These are phyloP conservation scores for Loripinus fragilis DNA, from an alignment of 2,888 invertebrate species.

Conservation along the genomic window DNA sequence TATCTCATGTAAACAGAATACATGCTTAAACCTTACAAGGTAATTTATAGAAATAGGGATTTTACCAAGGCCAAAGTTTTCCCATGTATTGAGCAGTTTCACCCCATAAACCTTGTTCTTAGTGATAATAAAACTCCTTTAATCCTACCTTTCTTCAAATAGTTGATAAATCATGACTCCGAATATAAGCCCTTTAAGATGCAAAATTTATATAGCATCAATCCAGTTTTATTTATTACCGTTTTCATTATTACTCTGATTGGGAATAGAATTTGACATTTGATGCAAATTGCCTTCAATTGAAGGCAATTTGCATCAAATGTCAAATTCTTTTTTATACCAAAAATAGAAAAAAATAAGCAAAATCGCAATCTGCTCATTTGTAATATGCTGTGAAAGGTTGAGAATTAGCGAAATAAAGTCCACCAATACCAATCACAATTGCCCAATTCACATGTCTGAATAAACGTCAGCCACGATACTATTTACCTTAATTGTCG, in stretches of 20 bases:
- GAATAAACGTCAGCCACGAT: background rate
- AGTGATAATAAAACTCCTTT: slow-evolving; percentile 10
- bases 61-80: slow-evolving; percentile 16
- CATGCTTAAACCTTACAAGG: slow-evolving; percentile 6
- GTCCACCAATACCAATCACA: background rate
- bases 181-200: no score
- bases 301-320: no score
- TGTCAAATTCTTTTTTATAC: no score
- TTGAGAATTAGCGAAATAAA: slow-evolving; percentile 5
- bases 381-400: no score
- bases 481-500: background rate
- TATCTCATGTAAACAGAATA: slow-evolving; percentile 11
- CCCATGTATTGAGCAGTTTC: slow-evolving; percentile 3
- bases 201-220: no score
- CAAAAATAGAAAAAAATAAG: no score
- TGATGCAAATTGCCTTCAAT: no score
- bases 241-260: no score
- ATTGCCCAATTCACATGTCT: slow-evolving; percentile 10
- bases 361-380: no score
- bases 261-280: no score
- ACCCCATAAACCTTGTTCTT: background rate
- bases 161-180: slow-evolving; percentile 18
- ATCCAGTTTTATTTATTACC: no score
- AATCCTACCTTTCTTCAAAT: background rate
- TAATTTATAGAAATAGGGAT: slow-evolving; percentile 7